Percentiles rank a stretch among this genome's conserved stretches.
These are phyloP conservation scores for Pelusios castaneus DNA, from an alignment of 2,113 vertebrate genomes.

Conservation along the genomic window DNA sequence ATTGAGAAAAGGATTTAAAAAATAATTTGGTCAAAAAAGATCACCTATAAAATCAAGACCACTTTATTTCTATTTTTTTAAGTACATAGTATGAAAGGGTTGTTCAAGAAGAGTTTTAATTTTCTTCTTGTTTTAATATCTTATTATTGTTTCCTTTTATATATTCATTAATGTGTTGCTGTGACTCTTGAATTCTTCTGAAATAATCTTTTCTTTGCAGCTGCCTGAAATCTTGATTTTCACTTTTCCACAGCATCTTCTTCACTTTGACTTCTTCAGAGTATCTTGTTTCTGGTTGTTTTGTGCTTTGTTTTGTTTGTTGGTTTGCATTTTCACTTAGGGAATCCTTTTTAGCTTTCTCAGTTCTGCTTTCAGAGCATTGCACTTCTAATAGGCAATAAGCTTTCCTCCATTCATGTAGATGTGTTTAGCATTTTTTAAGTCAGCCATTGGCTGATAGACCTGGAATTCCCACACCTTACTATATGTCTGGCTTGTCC, in stretches of 20 bases:
- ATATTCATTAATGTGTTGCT: rapidly evolving
- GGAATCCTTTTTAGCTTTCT: not conserved
- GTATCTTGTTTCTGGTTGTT: not conserved
- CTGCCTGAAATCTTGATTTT: not conserved
- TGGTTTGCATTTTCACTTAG: not conserved
- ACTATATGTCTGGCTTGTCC: not conserved
- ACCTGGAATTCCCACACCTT: not conserved
- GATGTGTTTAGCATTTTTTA: not conserved
- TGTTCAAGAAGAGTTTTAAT: not conserved
- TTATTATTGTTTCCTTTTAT: not conserved
- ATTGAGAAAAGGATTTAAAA: not conserved
- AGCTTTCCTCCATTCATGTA: not conserved
- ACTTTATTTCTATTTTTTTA: not conserved
- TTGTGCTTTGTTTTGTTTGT: no score
- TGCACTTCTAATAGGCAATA: not conserved
- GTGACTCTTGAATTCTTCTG: not conserved
- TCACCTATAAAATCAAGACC: not conserved
- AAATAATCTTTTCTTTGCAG: not conserved
- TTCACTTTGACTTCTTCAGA: not conserved
- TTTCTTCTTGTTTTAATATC: not conserved
- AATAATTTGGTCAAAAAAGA: not conserved
- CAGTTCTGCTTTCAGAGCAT: not conserved
- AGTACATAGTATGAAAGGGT: not conserved
- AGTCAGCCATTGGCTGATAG: not conserved
- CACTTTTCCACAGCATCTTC: not conserved